Evolutionary conservation across 2,888 invertebrate species (phyloP), one percentile per base, ranked within the genome.

Genomic region (Ectemnius cavifrons): DNA sequence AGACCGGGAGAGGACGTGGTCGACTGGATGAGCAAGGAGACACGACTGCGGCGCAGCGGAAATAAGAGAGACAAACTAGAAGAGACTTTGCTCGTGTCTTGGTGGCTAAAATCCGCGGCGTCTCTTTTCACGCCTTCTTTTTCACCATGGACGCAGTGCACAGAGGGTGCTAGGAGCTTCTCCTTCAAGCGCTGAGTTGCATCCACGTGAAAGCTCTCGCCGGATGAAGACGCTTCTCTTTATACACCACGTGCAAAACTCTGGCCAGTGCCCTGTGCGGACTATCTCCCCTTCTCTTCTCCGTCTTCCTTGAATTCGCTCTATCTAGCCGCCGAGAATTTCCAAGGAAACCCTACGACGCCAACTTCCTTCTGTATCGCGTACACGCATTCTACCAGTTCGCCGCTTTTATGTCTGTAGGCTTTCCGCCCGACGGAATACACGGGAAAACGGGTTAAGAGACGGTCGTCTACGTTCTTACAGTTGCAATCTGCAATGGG

Each of bases 171-270:
- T 16, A 0, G 18, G 20, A 27, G 18, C 69, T 56, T 16, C 69
- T 37, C 58, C 56, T 67, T 56, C 27, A 77, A 75, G 66, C 64
- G 67, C 67, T 0, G 8, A 14, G 71, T 56, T 56, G 77, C 82
- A 67, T 76, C 75, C 67, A 71, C 70, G 68, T 71, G 64, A 83
- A 79, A 79, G 84, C 81, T 81, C 81, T 81, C 71, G 63, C 64
- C 68, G 76, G 78, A 78, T 81, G 76, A 84, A 80, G 84, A 83
- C 84, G 68, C 71, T 80, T 74, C 70, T 74, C 80, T 84, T 83
- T 83, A 83, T 76, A 73, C 80, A 76, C 67, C 75, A 78, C 84
- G 76, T 75, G 84, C 70, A 71, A 84, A 78, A 81, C 71, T 72
- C 79, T 57, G 71, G 62, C 11, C 68, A 62, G 58, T 75, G 67